A percentile compares a stretch with the other conserved stretches of the same genome.
Conservation (phyloP, 2,797 vertebrate genomes). For the Ctenopoma multispine region DNA sequence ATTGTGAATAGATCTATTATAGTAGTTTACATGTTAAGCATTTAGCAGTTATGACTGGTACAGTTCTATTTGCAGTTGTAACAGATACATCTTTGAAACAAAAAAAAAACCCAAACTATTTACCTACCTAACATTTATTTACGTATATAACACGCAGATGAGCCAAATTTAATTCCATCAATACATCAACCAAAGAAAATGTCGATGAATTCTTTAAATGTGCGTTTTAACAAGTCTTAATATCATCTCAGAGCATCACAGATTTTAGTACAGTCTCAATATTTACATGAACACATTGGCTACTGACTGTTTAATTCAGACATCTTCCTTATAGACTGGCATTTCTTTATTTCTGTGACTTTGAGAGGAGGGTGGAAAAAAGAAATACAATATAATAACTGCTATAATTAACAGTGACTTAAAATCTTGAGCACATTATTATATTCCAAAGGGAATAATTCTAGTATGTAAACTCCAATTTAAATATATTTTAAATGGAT, state of each 20-base stretch:
- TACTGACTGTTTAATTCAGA: conserved; percentile 4
- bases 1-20: background rate
- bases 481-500: conserved; percentile 28
- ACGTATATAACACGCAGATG: no score
- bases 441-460: conserved; percentile 38
- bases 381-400: conserved; percentile 1
- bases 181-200: background rate
- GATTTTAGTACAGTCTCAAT: background rate
- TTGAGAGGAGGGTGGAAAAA: background rate
- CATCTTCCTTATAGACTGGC: background rate
- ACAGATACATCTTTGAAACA: background rate
- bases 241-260: background rate
- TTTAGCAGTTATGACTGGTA: background rate
- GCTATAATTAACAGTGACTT: conserved; percentile 29
- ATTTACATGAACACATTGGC: background rate
- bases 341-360: background rate
- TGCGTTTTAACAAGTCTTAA: background rate
- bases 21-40: conserved; percentile 13
- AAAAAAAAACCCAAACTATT: no score
- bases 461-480: conserved; percentile 34
- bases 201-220: no score
- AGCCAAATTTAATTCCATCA: no score
- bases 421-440: conserved; percentile 35
- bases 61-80: no score
- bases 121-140: no score